Evolutionary conservation across 2,888 invertebrate genomes (phyloP), one percentile per base, ranked within the genome.

Genomic region (Heliothis peltigera): DNA sequence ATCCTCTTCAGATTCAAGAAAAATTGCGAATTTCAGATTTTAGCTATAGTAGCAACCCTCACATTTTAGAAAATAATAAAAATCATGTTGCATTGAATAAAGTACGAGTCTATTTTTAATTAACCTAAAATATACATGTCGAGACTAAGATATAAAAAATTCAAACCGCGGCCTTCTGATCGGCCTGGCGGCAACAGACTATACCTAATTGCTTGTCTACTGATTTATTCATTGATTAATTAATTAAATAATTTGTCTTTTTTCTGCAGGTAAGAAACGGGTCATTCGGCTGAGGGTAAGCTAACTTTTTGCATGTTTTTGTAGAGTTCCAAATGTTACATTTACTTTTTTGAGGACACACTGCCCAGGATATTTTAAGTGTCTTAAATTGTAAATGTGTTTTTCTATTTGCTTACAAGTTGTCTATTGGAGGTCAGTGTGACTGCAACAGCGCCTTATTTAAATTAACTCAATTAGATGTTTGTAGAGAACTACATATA

Each of bases 191-290:
- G 7, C 42, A 17, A 17, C n/a, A 5, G 39, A n/a, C 15, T 39
- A 5, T 15, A 39, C 10, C 32, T 39, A 39, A 39, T 39, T n/a
- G 10, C 4, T 6, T 39, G n/a, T 39, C 39, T 39, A n/a, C 10
- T 39, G n/a, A 6, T n/a, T 15, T 0, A 19, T 48, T 35, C 4
- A 39, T 64, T 49, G 35, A 21, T 48, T 35, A 10, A 43, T 63
- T 47, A 44, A 21, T 12, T 8, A 19, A 21, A 19, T 22, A 71
- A 17, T 19, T 5, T 48, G 1, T 64, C 22, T 64, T 53, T 71
- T n/a, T 12, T 21, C 7, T 49, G 15, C 73, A 72, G 72, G 72
- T 72, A 72, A 64, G 42, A n/a, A 19, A 12, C 7, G 7, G 15
- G 39, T 6, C 21, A 12, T 15, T 53, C 35, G 0, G 17, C 22